Evolutionary conservation across 2,888 invertebrate species (phyloP).

Genomic region (Stenodera caucasica): DNA sequence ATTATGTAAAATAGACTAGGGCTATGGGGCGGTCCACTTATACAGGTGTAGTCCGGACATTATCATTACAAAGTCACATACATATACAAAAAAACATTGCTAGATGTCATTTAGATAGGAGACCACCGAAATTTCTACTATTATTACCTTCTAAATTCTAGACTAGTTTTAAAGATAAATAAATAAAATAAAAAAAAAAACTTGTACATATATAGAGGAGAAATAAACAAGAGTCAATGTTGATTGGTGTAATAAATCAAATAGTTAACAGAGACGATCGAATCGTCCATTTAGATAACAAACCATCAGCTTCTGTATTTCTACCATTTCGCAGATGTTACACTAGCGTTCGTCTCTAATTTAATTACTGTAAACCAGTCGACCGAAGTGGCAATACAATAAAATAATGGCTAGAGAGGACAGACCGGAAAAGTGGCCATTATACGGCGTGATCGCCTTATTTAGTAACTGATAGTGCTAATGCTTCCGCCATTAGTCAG

Average conservation of each 20-base stretch:
- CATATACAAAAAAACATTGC: constrained; percentile 43
- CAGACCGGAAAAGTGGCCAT: constrained; percentile 52
- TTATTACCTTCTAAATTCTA: neutral
- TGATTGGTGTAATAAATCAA: constrained; percentile 18
- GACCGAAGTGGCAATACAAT: constrained; percentile 39
- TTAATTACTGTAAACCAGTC: constrained; percentile 45
- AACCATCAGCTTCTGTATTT: constrained; percentile 36
- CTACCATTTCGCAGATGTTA: constrained; percentile 45
- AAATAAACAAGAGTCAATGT: neutral
- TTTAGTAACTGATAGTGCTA: constrained; percentile 54
- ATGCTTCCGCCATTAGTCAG: constrained; percentile 58
- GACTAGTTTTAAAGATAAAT: neutral
- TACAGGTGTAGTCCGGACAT: constrained; percentile 48
- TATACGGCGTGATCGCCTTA: constrained; percentile 53
- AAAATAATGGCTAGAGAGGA: constrained; percentile 45
- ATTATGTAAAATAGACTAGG: constrained; percentile 47
- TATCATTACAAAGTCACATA: constrained; percentile 50
- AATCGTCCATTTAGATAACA: constrained; percentile 29
- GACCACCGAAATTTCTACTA: constrained; percentile 5
- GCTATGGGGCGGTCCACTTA: constrained; percentile 36
- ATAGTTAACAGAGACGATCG: constrained; percentile 23
- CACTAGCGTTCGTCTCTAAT: constrained; percentile 41
- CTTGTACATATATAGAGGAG: neutral
- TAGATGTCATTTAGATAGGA: constrained; percentile 47
- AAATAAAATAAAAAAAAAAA: neutral